Evolutionary conservation across 2,113 vertebrate species (phyloP).

Genomic region (Carollia perspicillata): DNA sequence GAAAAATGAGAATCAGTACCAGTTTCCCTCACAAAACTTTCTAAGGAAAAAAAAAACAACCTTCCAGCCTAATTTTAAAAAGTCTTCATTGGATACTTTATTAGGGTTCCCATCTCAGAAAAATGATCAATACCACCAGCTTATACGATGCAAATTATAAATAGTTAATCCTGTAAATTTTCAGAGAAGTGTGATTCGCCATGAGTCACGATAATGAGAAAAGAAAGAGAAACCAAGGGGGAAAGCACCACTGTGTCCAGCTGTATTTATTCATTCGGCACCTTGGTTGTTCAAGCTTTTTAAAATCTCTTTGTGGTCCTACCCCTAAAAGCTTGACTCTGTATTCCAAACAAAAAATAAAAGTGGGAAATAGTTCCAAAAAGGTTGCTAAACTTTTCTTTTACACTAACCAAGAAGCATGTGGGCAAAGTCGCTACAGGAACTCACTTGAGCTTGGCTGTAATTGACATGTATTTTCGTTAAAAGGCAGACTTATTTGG

Average conservation of each 20-base stretch:
- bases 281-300: neutral
- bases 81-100: neutral
- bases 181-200: neutral
- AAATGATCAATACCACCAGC: neutral
- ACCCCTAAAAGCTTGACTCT: neutral
- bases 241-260: neutral
- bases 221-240: neutral
- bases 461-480: conserved; percentile 35
- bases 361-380: neutral
- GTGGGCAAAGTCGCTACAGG: neutral
- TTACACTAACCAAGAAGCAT: neutral
- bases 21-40: neutral
- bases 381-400: neutral
- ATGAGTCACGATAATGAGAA: neutral
- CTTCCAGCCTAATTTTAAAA: neutral
- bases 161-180: neutral
- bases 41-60: neutral
- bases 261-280: neutral
- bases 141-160: neutral
- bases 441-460: neutral
- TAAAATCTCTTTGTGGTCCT: neutral
- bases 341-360: neutral
- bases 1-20: neutral
- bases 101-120: neutral
- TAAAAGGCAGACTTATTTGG: conserved; percentile 1